phyloP scores from a whole-genome alignment of 2,113 vertebrate species.

The Meleagris gallopavo region DNA sequence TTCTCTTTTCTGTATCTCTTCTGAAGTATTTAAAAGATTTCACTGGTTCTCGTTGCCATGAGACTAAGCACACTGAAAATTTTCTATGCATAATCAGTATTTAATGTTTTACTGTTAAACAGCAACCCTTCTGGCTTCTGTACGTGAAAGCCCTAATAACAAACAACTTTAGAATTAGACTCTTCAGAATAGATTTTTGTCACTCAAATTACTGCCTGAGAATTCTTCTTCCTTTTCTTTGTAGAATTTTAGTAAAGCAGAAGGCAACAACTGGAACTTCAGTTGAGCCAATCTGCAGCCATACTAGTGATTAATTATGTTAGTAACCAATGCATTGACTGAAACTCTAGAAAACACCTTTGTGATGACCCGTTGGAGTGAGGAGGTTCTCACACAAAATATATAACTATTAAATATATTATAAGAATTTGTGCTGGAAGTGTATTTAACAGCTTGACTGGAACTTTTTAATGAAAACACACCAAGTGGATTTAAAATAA shows the following conservation, averaged over 20 bases:
- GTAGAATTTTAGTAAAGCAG: background rate
- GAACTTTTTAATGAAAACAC: background rate
- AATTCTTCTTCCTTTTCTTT: background rate
- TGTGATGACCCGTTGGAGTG: background rate
- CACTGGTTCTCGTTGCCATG: background rate
- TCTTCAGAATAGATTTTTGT: background rate
- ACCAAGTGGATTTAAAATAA: background rate
- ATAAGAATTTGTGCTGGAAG: background rate
- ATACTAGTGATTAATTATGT: background rate
- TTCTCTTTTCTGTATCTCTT: background rate
- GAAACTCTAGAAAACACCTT: background rate
- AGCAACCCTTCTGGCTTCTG: background rate
- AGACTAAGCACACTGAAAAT: background rate
- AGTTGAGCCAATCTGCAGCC: background rate
- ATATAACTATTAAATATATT: background rate
- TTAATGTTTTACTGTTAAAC: background rate
- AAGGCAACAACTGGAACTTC: background rate
- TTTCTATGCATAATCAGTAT: background rate
- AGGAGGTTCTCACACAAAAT: background rate
- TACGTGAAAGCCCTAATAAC: background rate
- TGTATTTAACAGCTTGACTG: background rate
- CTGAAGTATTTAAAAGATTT: background rate
- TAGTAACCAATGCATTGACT: background rate
- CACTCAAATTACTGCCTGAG: background rate
- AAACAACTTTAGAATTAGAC: background rate